These are phyloP conservation scores for Mus caroli DNA, from an alignment of 2,797 vertebrate species.

Conservation along the genomic window DNA sequence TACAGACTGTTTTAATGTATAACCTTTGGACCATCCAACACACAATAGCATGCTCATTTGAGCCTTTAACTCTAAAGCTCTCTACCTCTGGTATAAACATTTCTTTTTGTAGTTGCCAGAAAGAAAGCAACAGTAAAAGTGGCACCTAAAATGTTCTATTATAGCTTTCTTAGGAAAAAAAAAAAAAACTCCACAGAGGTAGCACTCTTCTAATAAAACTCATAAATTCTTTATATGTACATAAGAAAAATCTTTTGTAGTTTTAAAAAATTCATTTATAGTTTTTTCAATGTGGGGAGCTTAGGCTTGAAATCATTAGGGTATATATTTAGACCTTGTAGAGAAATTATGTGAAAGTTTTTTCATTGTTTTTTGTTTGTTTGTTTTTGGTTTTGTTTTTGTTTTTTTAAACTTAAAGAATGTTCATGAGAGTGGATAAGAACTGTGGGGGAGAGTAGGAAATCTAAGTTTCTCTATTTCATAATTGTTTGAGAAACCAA, in stretches of 20 bases:
- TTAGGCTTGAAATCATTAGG: slow-evolving; percentile 50
- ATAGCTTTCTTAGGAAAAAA: neutral
- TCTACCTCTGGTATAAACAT: neutral
- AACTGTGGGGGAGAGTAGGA: neutral
- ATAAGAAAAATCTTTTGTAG: slow-evolving; percentile 22
- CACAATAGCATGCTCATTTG: neutral
- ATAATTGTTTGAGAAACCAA: neutral
- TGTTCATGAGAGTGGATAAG: slow-evolving; percentile 59
- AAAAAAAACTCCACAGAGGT: slow-evolving; percentile 1
- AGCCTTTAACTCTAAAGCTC: neutral
- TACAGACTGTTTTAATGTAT: neutral
- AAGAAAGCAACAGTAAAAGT: neutral
- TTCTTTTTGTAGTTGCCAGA: neutral
- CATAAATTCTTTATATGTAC: neutral
- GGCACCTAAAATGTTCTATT: slow-evolving; percentile 6
- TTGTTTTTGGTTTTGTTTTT: no score
- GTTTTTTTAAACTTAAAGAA: neutral
- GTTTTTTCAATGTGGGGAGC: slow-evolving; percentile 38
- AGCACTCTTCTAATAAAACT: slow-evolving; percentile 34
- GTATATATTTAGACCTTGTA: slow-evolving; percentile 50
- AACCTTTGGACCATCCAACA: neutral
- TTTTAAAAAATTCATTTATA: slow-evolving; percentile 41
- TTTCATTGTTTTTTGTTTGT: neutral
- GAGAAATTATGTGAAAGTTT: slow-evolving; percentile 51
- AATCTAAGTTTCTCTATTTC: neutral